Conservation (phyloP, 2,113 vertebrate species). For the Phasianus colchicus region DNA sequence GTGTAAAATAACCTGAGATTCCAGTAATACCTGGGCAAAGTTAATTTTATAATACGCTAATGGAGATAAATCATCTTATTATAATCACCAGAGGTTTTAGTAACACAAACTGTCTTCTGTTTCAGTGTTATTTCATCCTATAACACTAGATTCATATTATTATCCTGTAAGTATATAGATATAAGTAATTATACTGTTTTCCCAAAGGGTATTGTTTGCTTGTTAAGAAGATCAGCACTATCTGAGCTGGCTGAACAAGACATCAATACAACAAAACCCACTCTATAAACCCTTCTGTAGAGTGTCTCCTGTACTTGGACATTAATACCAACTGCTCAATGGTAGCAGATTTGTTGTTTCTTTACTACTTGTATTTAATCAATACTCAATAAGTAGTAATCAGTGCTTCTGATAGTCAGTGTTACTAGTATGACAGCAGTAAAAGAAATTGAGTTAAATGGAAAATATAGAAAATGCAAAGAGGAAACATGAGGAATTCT, state of each 20-base stretch:
- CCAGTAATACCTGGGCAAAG: neutral
- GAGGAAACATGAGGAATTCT: slow-evolving; percentile 7
- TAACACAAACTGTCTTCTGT: neutral
- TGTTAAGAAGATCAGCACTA: neutral
- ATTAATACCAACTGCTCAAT: neutral
- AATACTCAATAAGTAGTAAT: neutral
- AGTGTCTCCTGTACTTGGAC: neutral
- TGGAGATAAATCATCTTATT: neutral
- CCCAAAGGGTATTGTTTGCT: neutral
- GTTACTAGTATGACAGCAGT: neutral
- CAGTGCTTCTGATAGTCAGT: neutral
- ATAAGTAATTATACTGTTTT: neutral
- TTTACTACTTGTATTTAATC: slow-evolving; percentile 8
- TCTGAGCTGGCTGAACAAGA: neutral
- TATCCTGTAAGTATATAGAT: neutral
- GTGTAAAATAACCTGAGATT: slow-evolving; percentile 9
- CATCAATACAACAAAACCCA: fast-evolving
- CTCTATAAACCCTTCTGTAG: neutral
- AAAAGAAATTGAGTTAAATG: neutral
- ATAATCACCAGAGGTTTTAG: neutral
- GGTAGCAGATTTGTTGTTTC: neutral
- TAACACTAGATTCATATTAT: neutral
- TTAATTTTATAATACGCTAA: neutral
- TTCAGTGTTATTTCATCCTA: neutral
- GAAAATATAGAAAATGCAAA: neutral